phyloP scores from a whole-genome alignment of 2,888 invertebrate species.

The Drosophila kanekoi region DNA sequence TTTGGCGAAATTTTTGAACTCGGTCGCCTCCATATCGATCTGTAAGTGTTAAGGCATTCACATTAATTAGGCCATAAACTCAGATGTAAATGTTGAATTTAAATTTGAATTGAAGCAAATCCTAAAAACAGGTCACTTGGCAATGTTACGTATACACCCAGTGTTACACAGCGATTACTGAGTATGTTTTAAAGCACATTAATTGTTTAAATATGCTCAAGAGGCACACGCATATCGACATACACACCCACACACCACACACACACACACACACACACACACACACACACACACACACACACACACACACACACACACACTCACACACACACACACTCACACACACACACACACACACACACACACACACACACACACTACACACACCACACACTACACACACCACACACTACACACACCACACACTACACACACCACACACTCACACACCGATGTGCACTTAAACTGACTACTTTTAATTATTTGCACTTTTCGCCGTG shows the following conservation, averaged over 20 bases:
- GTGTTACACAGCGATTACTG: conserved; percentile 11
- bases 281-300: no score
- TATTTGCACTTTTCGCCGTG: conserved; percentile 69
- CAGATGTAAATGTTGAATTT: no score
- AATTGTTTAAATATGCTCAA: conserved; percentile 61
- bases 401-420: no score
- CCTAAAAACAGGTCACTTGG: conserved; percentile 40
- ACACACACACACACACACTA: no score
- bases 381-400: no score
- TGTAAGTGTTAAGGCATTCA: conserved; percentile 37
- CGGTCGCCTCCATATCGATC: conserved; percentile 91
- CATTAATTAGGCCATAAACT: conserved; percentile 11
- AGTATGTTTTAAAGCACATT: conserved; percentile 61
- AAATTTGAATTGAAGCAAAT: conserved; percentile 27
- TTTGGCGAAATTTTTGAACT: conserved; percentile 94
- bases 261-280: conserved; percentile 6
- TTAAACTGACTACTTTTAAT: conserved; percentile 69
- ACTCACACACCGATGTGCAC: conserved; percentile 75
- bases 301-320: no score
- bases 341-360: no score
- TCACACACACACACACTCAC: no score
- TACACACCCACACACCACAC: conserved; percentile 29
- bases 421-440: no score
- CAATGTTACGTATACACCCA: conserved; percentile 69
- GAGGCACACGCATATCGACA: conserved; percentile 29